phyloP scores from a whole-genome alignment of 2,797 vertebrate genomes.

The Pristis pectinata region DNA sequence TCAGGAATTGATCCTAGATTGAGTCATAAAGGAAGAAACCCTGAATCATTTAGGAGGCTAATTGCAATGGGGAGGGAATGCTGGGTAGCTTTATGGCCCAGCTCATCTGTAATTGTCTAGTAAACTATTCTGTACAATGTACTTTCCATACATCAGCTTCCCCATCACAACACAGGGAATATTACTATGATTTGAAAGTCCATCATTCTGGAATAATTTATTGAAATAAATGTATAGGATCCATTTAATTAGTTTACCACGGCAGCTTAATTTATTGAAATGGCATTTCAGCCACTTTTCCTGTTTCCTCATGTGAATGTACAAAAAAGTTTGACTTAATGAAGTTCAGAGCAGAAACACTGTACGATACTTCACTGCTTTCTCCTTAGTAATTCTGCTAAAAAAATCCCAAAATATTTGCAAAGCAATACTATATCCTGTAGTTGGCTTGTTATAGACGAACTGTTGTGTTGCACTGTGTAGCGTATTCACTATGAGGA shows the following conservation, averaged over 20 bases:
- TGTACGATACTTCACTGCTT: not conserved
- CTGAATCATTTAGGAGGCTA: conserved; percentile 2
- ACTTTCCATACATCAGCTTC: too few relatives aligned
- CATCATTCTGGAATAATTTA: not conserved
- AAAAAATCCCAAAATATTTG: not conserved
- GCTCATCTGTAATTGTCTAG: not conserved
- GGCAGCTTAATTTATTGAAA: not conserved
- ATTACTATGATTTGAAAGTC: not conserved
- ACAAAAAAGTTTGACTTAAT: not conserved
- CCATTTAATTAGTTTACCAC: not conserved
- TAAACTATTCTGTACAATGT: not conserved
- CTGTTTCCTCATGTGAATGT: not conserved
- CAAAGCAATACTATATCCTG: not conserved
- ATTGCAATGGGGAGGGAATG: not conserved
- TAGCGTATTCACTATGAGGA: not conserved
- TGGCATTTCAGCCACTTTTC: not conserved
- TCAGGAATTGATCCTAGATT: not conserved
- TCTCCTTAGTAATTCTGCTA: not conserved
- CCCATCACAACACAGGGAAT: not conserved
- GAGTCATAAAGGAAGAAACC: not conserved
- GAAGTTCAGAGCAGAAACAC: not conserved
- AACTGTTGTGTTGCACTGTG: not conserved
- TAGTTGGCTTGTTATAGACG: not conserved
- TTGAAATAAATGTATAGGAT: not conserved
- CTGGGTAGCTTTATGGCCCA: not conserved